These are phyloP conservation scores for Hippocampus kuda DNA, from an alignment of 2,797 vertebrate genomes.

Conservation along the genomic window DNA sequence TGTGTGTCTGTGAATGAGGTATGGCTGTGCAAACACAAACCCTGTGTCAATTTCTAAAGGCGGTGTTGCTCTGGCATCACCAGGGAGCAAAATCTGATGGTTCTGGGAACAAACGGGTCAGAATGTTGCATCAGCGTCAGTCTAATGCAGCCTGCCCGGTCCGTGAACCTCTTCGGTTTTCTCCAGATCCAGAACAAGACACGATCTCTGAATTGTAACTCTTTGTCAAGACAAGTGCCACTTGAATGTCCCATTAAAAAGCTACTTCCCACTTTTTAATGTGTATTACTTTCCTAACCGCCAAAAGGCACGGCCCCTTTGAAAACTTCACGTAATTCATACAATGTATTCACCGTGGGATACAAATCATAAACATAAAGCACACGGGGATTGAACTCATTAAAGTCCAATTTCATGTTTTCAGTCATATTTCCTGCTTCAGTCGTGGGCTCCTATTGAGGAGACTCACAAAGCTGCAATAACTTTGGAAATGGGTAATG, in stretches of 20 bases:
- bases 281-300: conserved; percentile 4
- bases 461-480: conserved; percentile 35
- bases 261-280: conserved; percentile 9
- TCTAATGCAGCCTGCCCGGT: conserved; percentile 19
- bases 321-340: conserved; percentile 6
- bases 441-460: conserved; percentile 40
- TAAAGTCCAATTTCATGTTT: conserved; percentile 49
- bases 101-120: conserved; percentile 30
- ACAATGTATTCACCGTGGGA: conserved; percentile 21
- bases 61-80: conserved; percentile 30
- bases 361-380: conserved; percentile 32
- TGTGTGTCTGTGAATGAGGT: not conserved
- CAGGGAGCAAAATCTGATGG: conserved; percentile 17
- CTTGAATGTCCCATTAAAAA: conserved; percentile 4
- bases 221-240: conserved; percentile 3
- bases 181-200: conserved; percentile 20
- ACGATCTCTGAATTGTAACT: conserved; percentile 13
- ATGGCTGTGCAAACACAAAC: conserved; percentile 14
- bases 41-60: conserved; percentile 37
- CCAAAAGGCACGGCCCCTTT: conserved; percentile 10
- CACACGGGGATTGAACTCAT: conserved; percentile 36
- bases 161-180: conserved; percentile 27
- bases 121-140: conserved; percentile 28
- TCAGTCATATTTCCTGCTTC: conserved; percentile 38
- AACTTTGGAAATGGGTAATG: conserved; percentile 44